These are phyloP conservation scores for Pterocles gutturalis DNA, from an alignment of 2,113 vertebrate genomes.

Conservation along the genomic window DNA sequence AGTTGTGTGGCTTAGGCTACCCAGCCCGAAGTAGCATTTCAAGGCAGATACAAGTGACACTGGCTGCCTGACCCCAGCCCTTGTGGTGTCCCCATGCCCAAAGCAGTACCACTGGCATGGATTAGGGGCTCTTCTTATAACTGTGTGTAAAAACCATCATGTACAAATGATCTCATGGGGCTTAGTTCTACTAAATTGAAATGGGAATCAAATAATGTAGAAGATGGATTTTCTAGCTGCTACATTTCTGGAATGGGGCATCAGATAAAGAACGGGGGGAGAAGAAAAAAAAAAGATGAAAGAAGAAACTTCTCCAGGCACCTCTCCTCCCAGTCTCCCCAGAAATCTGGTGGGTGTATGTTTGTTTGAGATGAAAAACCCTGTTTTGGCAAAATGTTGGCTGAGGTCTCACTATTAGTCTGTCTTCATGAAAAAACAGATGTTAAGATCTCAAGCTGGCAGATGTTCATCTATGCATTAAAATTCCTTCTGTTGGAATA, in stretches of 20 bases:
- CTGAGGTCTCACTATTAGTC: neutral
- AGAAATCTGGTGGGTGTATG: neutral
- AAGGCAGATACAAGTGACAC: neutral
- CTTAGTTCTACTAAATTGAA: neutral
- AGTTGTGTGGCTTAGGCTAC: neutral
- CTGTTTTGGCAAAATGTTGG: neutral
- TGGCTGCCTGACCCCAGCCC: neutral
- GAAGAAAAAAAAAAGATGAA: neutral
- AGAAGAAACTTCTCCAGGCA: neutral
- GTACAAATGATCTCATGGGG: rapidly evolving
- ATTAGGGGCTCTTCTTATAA: neutral
- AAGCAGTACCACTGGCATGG: no score
- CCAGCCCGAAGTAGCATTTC: neutral
- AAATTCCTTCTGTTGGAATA: neutral
- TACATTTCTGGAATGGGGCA: neutral
- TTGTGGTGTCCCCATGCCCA: neutral
- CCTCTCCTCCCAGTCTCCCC: rapidly evolving
- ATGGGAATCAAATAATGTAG: neutral
- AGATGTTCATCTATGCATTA: conserved; percentile 4
- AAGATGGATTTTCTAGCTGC: neutral
- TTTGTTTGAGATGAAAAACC: neutral
- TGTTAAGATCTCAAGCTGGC: neutral
- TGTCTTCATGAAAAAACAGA: neutral
- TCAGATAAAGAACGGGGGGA: neutral
- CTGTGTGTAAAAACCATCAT: neutral